Percentiles rank a stretch among this genome's conserved stretches.
Conservation (phyloP, 2,797 vertebrate genomes). For the Hylomyscus alleni region DNA sequence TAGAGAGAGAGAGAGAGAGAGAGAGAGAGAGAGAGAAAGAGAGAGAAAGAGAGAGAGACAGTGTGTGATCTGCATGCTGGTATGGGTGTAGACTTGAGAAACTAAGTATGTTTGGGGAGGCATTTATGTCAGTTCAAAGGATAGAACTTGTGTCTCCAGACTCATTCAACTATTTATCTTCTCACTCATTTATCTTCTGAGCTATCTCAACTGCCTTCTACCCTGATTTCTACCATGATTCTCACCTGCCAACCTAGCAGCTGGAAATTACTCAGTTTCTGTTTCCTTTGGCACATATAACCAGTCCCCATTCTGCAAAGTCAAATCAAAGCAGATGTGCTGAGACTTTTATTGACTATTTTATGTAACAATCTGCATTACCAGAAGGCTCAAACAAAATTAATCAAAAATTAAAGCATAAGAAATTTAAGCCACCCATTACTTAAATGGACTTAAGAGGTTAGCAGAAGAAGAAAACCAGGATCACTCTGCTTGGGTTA, state of each 20-base stretch:
- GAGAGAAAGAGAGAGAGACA: not conserved
- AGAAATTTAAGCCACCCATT: conserved; percentile 70
- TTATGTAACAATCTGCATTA: conserved; percentile 72
- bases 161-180: not conserved
- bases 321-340: conserved; percentile 14
- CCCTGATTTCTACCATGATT: not conserved
- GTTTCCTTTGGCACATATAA: conserved; percentile 8
- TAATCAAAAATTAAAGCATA: conserved; percentile 66
- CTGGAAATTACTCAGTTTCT: not conserved
- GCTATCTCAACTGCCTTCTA: too few species aligned
- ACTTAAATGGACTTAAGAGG: conserved; percentile 76
- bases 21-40: not conserved
- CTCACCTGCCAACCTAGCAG: not conserved
- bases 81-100: not conserved
- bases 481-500: conserved; percentile 58
- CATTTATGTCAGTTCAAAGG: not conserved
- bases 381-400: conserved; percentile 66
- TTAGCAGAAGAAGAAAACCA: conserved; percentile 46
- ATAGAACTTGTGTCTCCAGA: not conserved
- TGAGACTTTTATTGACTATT: conserved; percentile 58
- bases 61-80: not conserved
- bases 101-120: not conserved
- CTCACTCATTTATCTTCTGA: not conserved
- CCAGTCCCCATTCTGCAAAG: not conserved
- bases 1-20: too few species aligned